phyloP scores from a whole-genome alignment of 2,888 invertebrate species.

The Subacronicta megacephala region DNA sequence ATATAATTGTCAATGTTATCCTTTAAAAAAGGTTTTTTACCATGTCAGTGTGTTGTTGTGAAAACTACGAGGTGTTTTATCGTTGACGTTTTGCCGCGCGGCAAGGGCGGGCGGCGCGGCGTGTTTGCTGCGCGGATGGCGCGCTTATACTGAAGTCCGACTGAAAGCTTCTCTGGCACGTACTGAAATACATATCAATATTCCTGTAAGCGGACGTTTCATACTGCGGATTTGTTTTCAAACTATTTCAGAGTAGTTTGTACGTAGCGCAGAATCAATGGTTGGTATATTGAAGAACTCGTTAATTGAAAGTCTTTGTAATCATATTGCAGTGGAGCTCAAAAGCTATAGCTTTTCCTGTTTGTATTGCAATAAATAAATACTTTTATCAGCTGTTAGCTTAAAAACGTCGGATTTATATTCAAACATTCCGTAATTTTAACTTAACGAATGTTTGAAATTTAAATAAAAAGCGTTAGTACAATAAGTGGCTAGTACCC shows the following conservation, averaged over 20 bases:
- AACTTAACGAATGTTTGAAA: neutral
- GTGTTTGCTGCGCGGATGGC: conserved; percentile 55
- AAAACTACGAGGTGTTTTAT: conserved; percentile 36
- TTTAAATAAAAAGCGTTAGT: too few species aligned
- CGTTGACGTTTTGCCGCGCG: conserved; percentile 30
- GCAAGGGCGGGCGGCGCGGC: conserved; percentile 44
- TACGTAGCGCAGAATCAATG: conserved; percentile 15
- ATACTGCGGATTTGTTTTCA: conserved; percentile 35
- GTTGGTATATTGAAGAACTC: conserved; percentile 14
- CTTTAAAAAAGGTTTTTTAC: conserved; percentile 15
- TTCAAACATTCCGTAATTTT: neutral
- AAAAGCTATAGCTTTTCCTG: conserved; percentile 3
- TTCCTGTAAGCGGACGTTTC: conserved; percentile 34
- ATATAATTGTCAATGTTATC: conserved; percentile 1
- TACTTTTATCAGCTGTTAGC: neutral
- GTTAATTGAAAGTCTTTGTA: conserved; percentile 9
- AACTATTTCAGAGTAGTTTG: conserved; percentile 28
- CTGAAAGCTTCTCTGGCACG: conserved; percentile 48
- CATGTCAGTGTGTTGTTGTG: conserved; percentile 40
- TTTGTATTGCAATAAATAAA: neutral
- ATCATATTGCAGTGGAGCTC: neutral
- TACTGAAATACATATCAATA: conserved; percentile 52
- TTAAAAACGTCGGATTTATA: conserved; percentile 3
- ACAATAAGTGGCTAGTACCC: too few species aligned
- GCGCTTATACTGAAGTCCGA: conserved; percentile 56